Evolutionary conservation across 2,113 vertebrate genomes (phyloP).

Genomic region (Varanus salvator): DNA sequence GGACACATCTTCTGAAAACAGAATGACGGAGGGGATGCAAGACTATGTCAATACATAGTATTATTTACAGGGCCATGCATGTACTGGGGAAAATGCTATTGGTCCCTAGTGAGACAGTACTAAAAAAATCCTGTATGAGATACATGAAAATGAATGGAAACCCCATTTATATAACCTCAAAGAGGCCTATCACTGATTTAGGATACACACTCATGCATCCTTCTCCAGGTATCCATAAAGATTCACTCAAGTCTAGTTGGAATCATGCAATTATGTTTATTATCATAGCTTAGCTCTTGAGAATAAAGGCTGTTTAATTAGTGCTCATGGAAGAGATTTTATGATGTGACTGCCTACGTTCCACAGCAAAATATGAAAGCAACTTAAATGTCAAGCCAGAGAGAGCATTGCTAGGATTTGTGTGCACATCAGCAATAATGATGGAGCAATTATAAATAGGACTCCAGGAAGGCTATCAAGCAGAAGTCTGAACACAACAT

Average conservation of each 20-base stretch:
- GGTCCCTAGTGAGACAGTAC: background rate
- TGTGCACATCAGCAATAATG: background rate
- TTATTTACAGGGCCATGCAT: background rate
- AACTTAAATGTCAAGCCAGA: conserved; percentile 2
- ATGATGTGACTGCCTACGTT: conserved; percentile 6
- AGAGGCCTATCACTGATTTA: background rate
- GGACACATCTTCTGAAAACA: background rate
- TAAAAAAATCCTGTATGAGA: background rate
- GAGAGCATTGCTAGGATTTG: background rate
- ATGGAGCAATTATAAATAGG: background rate
- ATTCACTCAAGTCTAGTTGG: conserved; percentile 11
- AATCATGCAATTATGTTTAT: conserved; percentile 40
- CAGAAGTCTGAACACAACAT: background rate
- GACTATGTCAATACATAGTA: background rate
- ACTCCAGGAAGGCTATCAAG: background rate
- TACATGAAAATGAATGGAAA: background rate
- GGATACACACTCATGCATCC: background rate
- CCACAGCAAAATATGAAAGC: background rate
- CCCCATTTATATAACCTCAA: background rate
- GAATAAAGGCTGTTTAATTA: conserved; percentile 39
- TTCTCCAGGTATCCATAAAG: conserved; percentile 32
- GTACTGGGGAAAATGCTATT: background rate
- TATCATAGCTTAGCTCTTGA: conserved; percentile 43
- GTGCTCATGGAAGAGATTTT: conserved; percentile 21
- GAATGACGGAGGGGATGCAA: background rate